These are phyloP conservation scores for Gallinago media DNA, from an alignment of 2,113 vertebrate genomes.

Conservation along the genomic window DNA sequence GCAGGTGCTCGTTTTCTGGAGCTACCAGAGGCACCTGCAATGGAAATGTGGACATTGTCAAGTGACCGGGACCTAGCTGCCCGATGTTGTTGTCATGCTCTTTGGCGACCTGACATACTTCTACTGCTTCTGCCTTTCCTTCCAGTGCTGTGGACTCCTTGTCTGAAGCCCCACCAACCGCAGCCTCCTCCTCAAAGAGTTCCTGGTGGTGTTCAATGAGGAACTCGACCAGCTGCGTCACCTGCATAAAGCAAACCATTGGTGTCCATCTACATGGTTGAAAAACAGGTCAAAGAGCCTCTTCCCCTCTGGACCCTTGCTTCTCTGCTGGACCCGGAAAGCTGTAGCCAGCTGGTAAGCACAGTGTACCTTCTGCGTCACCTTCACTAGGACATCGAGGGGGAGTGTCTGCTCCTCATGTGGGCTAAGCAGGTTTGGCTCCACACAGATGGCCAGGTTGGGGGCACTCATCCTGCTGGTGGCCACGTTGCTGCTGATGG, in stretches of 20 bases:
- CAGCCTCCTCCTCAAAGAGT: slow-evolving; percentile 79
- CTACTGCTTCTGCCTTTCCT: not conserved
- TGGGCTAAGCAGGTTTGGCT: slow-evolving; percentile 83
- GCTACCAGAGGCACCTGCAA: slow-evolving; percentile 23
- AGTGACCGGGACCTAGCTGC: not conserved
- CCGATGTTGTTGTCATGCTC: not conserved
- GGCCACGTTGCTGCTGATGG: slow-evolving; percentile 21
- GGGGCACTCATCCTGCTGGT: slow-evolving; percentile 85
- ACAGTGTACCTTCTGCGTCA: slow-evolving; percentile 71
- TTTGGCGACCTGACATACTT: not conserved
- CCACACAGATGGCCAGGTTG: slow-evolving; percentile 88
- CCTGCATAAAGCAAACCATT: slow-evolving; percentile 58
- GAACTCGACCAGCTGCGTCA: slow-evolving; percentile 80
- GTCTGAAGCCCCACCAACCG: slow-evolving; percentile 70
- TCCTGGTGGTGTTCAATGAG: slow-evolving; percentile 82
- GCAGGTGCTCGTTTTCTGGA: slow-evolving; percentile 14
- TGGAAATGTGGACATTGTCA: not conserved
- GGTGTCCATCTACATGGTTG: not conserved
- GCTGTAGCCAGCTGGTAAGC: not conserved
- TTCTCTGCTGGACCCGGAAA: no score
- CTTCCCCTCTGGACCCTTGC: no score
- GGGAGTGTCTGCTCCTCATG: slow-evolving; percentile 41
- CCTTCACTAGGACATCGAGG: slow-evolving; percentile 73
- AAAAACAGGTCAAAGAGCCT: no score
- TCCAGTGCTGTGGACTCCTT: slow-evolving; percentile 66